These are phyloP conservation scores for Petrocephalus zakoni DNA, from an alignment of 2,113 vertebrate genomes.

Conservation along the genomic window DNA sequence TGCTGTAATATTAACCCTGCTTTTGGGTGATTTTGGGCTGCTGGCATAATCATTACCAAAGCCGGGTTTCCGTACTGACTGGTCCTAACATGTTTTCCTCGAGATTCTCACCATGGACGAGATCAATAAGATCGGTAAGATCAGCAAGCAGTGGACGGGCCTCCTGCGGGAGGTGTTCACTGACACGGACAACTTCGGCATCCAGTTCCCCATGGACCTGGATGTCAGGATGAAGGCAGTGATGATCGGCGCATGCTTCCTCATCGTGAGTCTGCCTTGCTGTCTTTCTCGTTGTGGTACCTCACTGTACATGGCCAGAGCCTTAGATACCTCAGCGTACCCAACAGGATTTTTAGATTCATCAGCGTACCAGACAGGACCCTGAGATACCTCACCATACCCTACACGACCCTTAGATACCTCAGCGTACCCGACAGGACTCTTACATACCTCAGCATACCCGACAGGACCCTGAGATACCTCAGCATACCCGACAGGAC, in stretches of 20 bases:
- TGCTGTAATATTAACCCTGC: not conserved
- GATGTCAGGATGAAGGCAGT: conserved; percentile 89
- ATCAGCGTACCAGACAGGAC: not conserved
- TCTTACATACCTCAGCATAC: not conserved
- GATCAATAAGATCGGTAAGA: conserved; percentile 69
- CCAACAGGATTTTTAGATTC: too few species aligned
- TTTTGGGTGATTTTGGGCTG: not conserved
- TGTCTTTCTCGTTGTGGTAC: not conserved
- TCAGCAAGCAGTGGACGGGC: conserved; percentile 89
- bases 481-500: too few species aligned
- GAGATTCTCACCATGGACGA: conserved; percentile 81
- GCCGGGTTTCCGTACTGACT: not conserved
- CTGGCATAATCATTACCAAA: not conserved
- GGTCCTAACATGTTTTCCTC: not conserved
- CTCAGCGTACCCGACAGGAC: too few species aligned
- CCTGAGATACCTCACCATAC: not conserved
- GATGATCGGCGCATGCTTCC: conserved; percentile 86
- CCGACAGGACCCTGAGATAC: too few species aligned
- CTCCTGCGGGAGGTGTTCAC: conserved; percentile 74
- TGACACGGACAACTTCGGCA: conserved; percentile 83
- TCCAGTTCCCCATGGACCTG: conserved; percentile 84
- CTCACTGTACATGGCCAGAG: not conserved
- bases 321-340: not conserved
- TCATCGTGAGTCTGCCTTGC: conserved; percentile 74
- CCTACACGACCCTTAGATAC: too few species aligned